Conservation (phyloP, 2,797 vertebrate genomes). For the Argya squamiceps region DNA sequence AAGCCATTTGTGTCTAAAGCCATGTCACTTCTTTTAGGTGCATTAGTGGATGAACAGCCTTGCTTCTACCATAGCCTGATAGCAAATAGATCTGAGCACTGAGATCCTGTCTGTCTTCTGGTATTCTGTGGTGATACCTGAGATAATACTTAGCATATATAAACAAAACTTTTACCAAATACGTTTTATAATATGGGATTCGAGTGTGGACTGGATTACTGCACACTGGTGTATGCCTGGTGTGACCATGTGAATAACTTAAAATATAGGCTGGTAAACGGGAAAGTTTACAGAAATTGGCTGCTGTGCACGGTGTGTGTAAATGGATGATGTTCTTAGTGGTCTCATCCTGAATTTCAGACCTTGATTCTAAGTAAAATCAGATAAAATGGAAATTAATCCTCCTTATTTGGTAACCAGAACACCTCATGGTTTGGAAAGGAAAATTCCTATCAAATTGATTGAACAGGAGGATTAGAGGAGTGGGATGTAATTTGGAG, state of each 20-base stretch:
- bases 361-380: not conserved
- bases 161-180: not conserved
- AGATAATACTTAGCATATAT: not conserved
- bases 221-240: not conserved
- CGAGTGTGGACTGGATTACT: not conserved
- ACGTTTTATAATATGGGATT: not conserved
- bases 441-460: not conserved
- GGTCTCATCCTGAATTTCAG: not conserved
- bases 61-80: not conserved
- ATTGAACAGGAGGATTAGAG: not conserved
- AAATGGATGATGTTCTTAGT: slow-evolving; percentile 10
- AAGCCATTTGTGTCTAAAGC: not conserved
- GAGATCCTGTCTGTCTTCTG: not conserved
- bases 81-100: not conserved
- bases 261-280: slow-evolving; percentile 3
- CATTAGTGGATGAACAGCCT: not conserved
- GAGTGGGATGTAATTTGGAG: not conserved
- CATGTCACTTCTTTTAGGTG: not conserved
- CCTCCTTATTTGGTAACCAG: not conserved
- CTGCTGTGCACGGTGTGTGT: not conserved
- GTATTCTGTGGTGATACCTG: not conserved
- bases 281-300: not conserved
- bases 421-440: not conserved
- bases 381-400: not conserved
- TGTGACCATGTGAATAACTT: slow-evolving; percentile 17